Conservation (phyloP, 2,888 invertebrate species). For the Strigamia transsilvanica region DNA sequence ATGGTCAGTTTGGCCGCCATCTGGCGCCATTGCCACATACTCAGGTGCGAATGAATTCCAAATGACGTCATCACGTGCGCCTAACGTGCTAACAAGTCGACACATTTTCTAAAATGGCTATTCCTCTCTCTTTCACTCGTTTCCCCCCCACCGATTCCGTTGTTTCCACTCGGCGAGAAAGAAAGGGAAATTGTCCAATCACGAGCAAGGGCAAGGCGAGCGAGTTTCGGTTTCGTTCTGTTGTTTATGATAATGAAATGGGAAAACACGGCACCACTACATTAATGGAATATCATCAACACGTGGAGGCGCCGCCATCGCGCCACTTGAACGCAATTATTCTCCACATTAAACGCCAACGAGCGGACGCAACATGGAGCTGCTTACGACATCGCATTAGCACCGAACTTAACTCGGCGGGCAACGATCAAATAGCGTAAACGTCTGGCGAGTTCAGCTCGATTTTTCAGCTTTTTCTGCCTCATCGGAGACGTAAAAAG, state of each 20-base stretch:
- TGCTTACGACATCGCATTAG: constrained; percentile 42
- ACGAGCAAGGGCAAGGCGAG: background rate
- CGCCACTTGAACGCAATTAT: constrained; percentile 33
- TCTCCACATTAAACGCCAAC: constrained; percentile 35
- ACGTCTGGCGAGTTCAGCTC: background rate
- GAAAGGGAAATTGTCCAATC: background rate
- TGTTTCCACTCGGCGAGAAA: background rate
- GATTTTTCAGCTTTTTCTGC: background rate
- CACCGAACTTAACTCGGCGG: constrained; percentile 33
- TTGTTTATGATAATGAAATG: constrained; percentile 39
- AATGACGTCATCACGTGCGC: constrained; percentile 34
- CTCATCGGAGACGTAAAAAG: too few relatives aligned
- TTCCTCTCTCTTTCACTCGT: background rate
- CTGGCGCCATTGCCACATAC: background rate
- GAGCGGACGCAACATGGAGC: constrained; percentile 26
- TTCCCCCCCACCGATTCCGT: background rate
- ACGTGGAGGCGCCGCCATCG: constrained; percentile 41
- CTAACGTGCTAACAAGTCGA: constrained; percentile 25
- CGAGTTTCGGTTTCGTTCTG: constrained; percentile 31
- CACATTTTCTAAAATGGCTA: constrained; percentile 17
- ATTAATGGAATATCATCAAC: constrained; percentile 51
- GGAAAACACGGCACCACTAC: constrained; percentile 50
- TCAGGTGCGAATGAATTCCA: constrained; percentile 34
- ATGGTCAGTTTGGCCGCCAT: constrained; percentile 16
- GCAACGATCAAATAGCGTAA: constrained; percentile 3